Evolutionary conservation across 2,888 invertebrate genomes (phyloP), one percentile per base, ranked within the genome.

Genomic region (Amiota minor): DNA sequence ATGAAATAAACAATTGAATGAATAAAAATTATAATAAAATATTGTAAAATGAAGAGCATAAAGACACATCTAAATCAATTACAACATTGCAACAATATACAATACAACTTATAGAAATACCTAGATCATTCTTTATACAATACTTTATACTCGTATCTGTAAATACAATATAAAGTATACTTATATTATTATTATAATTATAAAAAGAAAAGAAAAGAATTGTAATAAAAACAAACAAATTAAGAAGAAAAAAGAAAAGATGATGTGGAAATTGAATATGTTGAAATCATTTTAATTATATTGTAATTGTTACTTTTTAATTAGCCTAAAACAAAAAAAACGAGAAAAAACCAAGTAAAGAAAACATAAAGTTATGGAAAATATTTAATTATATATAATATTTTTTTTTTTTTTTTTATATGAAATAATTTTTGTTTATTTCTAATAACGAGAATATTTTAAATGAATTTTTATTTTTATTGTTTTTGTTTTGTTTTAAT

Each of bases 241-340:
- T 35, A 35, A 6, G 2, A 35, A 6, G 35, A 35, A 35, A 35
- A 35, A 35, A 20, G 23, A 53, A 23, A 2, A 1, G 35, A 6
- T 35, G 53, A 53, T n/a, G 20, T 20, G 59, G 11, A 50, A 68
- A 68, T 35, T 35, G 2, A 6, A 35, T 53, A 35, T 53, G 67
- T 68, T 68, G 23, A 68, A 68, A 68, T 23, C 35, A 35, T 35
- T 35, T 35, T 53, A 68, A 68, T 67, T 67, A 50, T 68, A 68
- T 68, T 68, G 67, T 68, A 68, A 68, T 68, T 68, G 67, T 68
- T 68, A 68, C 18, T 68, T 68, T 68, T 70, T 49, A 16, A 56
- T 70, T 56, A 70, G 16, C 70, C 70, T 53, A 68, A 61, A 67
- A 49, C 6, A 35, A 72, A 9, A 35, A 59, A 12, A 53, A 71